Conservation (phyloP, 2,797 vertebrate species). For the Myripristis murdjan region DNA sequence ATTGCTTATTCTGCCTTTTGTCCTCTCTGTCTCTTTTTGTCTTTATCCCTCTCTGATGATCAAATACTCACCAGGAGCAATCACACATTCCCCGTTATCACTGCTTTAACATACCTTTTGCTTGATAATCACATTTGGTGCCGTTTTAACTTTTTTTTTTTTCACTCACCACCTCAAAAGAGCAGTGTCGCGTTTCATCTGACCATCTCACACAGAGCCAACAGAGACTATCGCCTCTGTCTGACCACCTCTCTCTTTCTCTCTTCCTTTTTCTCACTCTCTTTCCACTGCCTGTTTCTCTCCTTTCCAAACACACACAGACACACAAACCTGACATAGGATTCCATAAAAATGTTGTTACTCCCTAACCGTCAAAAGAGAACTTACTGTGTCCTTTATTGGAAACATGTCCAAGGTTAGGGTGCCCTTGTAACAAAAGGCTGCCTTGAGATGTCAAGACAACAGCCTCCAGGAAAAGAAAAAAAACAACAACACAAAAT, state of each 20-base stretch:
- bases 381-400: conserved; percentile 47
- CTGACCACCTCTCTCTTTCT: conserved; percentile 72
- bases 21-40: conserved; percentile 24
- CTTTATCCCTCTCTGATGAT: conserved; percentile 61
- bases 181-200: conserved; percentile 82
- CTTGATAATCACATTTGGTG: conserved; percentile 68
- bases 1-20: conserved; percentile 28
- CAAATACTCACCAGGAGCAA: conserved; percentile 65
- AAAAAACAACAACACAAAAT: conserved; percentile 35
- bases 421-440: conserved; percentile 60
- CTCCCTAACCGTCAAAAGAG: conserved; percentile 45
- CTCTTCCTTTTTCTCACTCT: conserved; percentile 63
- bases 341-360: conserved; percentile 34
- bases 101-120: conserved; percentile 77
- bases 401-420: conserved; percentile 68
- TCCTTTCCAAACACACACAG: conserved; percentile 57
- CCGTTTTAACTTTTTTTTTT: conserved; percentile 63
- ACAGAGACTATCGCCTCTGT: conserved; percentile 76
- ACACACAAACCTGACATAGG: conserved; percentile 23
- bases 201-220: conserved; percentile 75
- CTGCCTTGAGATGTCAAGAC: conserved; percentile 62
- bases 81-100: conserved; percentile 75
- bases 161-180: conserved; percentile 73
- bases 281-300: too few species aligned
- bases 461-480: conserved; percentile 45